phyloP scores from a whole-genome alignment of 2,113 vertebrate genomes.

The Oceanodroma tethys region DNA sequence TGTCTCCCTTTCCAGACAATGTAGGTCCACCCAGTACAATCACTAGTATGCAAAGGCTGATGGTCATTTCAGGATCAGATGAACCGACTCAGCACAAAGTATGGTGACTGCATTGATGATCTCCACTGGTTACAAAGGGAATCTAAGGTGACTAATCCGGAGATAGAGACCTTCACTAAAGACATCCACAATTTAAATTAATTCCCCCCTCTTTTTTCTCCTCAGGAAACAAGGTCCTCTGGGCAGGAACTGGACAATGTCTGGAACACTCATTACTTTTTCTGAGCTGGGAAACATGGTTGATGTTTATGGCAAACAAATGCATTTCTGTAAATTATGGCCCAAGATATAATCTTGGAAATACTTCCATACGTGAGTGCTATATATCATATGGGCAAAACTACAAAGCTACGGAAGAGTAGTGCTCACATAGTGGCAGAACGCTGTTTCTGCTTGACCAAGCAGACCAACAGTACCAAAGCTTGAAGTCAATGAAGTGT shows the following conservation, averaged over 20 bases:
- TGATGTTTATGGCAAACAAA: background rate
- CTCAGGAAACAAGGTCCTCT: background rate
- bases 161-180: background rate
- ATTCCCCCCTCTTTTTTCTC: background rate
- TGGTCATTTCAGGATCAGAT: background rate
- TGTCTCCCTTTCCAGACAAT: background rate
- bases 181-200: background rate
- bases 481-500: background rate
- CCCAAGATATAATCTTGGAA: background rate
- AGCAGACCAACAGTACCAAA: background rate
- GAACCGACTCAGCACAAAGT: background rate
- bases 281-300: background rate
- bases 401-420: background rate
- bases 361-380: background rate
- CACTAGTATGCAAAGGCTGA: background rate
- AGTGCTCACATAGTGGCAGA: background rate
- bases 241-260: background rate
- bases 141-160: background rate
- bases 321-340: background rate
- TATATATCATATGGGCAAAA: background rate
- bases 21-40: background rate
- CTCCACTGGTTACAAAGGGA: background rate
- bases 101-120: background rate
- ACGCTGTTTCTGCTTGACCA: rapidly evolving
- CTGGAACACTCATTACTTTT: background rate